Evolutionary conservation across 2,113 vertebrate genomes (phyloP).

Genomic region (Nerophis ophidion): DNA sequence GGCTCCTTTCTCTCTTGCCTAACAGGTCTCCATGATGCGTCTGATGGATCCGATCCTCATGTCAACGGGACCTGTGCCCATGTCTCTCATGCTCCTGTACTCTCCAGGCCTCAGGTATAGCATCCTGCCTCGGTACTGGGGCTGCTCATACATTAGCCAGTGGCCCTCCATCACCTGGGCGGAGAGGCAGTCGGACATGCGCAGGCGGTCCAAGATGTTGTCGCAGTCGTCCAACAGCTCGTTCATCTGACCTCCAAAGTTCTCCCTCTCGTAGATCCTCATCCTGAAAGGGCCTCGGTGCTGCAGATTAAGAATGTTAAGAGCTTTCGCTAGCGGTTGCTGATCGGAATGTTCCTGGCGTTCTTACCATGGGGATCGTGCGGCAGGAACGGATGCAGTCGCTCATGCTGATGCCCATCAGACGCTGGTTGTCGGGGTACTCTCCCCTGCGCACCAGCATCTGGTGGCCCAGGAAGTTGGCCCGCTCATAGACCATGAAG

Average conservation of each 20-base stretch:
- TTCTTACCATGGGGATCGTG: slow-evolving; percentile 64
- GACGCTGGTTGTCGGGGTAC: slow-evolving; percentile 66
- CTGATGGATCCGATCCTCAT: slow-evolving; percentile 61
- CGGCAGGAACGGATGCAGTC: slow-evolving; percentile 71
- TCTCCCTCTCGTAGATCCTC: slow-evolving; percentile 69
- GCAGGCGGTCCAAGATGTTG: slow-evolving; percentile 49
- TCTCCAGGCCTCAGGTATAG: slow-evolving; percentile 60
- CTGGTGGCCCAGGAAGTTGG: slow-evolving; percentile 57
- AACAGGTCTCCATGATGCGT: slow-evolving; percentile 62
- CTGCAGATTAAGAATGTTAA: slow-evolving; percentile 32
- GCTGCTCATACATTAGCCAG: slow-evolving; percentile 66
- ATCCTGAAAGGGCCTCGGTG: slow-evolving; percentile 64
- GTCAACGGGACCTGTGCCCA: slow-evolving; percentile 47
- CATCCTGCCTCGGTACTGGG: slow-evolving; percentile 60
- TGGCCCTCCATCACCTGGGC: slow-evolving; percentile 65
- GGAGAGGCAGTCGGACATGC: slow-evolving; percentile 66
- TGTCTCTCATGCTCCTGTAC: slow-evolving; percentile 59
- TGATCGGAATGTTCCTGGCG: too few species aligned
- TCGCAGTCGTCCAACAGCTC: slow-evolving; percentile 69
- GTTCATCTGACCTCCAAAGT: slow-evolving; percentile 64
- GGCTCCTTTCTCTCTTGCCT: slow-evolving; percentile 4
- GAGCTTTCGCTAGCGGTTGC: background rate
- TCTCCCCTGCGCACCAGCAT: slow-evolving; percentile 61
- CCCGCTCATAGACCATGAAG: slow-evolving; percentile 61
- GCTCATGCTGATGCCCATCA: slow-evolving; percentile 60